Evolutionary conservation across 2,888 invertebrate species (phyloP).

Genomic region (Dioctria rufipes): DNA sequence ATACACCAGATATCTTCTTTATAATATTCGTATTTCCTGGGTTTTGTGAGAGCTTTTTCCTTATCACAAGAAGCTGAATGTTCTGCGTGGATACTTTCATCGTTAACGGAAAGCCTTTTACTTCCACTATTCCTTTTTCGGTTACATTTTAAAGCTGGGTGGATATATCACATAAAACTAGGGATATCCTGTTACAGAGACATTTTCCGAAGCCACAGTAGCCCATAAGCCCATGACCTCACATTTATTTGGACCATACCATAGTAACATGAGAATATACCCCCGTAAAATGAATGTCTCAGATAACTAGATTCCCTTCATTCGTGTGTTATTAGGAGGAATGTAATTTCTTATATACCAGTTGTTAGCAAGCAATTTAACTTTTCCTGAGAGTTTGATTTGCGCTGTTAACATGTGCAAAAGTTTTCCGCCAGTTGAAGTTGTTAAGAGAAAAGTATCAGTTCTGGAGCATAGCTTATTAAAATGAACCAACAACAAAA

Average conservation of each 20-base stretch:
- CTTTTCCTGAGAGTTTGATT: slow-evolving; percentile 31
- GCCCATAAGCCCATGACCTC: slow-evolving; percentile 32
- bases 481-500: no score
- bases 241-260: slow-evolving; percentile 18
- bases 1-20: slow-evolving; percentile 22
- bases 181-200: slow-evolving; percentile 36
- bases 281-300: neutral
- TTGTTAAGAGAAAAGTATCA: neutral
- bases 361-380: slow-evolving; percentile 38
- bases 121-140: slow-evolving; percentile 35
- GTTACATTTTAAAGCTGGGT: slow-evolving; percentile 37
- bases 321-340: neutral
- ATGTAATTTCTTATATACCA: neutral
- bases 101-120: slow-evolving; percentile 12
- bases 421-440: neutral
- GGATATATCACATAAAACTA: slow-evolving; percentile 38
- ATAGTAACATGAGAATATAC: neutral
- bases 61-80: slow-evolving; percentile 31
- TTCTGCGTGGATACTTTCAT: slow-evolving; percentile 38
- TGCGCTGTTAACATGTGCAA: slow-evolving; percentile 25
- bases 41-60: slow-evolving; percentile 30
- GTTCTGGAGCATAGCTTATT: neutral
- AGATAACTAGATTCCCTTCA: neutral
- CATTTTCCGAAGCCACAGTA: slow-evolving; percentile 2
- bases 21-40: slow-evolving; percentile 42